Conservation (phyloP, 2,113 vertebrate genomes). For the Cichladusa arquata region DNA sequence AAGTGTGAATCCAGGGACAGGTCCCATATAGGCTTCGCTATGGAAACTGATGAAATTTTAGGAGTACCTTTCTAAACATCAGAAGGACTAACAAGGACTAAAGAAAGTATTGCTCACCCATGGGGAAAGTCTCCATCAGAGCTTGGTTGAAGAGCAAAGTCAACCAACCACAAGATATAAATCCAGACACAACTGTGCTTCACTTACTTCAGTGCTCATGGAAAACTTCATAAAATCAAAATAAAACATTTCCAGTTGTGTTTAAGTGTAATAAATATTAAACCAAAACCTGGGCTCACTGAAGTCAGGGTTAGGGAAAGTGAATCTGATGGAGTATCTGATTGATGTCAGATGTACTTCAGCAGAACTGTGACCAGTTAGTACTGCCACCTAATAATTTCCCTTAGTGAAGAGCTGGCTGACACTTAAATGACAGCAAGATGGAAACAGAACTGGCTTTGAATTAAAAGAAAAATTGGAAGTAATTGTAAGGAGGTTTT, state of each 20-base stretch:
- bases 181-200: background rate
- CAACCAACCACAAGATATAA: background rate
- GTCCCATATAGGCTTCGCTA: background rate
- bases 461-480: background rate
- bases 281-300: background rate
- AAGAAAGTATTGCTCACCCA: background rate
- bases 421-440: background rate
- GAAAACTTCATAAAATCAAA: background rate
- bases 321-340: background rate
- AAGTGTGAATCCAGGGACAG: background rate
- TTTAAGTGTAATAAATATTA: background rate
- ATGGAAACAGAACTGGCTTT: background rate
- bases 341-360: background rate
- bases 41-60: background rate
- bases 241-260: background rate
- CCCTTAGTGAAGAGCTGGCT: background rate
- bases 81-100: background rate
- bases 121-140: background rate
- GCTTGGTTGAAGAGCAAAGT: background rate
- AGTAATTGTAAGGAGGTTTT: background rate
- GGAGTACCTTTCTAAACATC: background rate
- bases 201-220: background rate
- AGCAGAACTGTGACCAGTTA: background rate
- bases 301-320: background rate
- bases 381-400: background rate